Conservation (phyloP, 2,797 vertebrate genomes). For the Numenius phaeopus region DNA sequence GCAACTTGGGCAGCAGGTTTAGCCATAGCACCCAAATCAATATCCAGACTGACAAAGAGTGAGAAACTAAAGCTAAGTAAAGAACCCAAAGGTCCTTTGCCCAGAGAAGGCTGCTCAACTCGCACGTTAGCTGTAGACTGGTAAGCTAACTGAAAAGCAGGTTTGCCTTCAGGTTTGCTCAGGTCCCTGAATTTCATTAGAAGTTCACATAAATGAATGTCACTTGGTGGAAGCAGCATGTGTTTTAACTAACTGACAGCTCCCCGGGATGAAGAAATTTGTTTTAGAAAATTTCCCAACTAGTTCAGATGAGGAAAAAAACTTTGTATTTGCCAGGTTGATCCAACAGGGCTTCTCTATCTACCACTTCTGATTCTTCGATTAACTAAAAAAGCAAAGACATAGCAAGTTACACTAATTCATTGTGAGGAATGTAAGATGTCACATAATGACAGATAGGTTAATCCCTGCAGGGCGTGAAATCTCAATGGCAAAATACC, state of each 20-base stretch:
- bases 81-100: not conserved
- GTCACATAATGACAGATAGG: not conserved
- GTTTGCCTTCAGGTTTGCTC: not conserved
- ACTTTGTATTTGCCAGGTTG: not conserved
- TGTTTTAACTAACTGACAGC: not conserved
- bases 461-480: slow-evolving; percentile 8
- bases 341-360: not conserved
- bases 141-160: not conserved
- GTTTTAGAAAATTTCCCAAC: not conserved
- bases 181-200: not conserved
- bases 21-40: not conserved
- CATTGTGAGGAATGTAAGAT: not conserved
- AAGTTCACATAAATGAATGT: not conserved
- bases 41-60: not conserved
- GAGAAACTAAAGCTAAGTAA: not conserved
- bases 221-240: not conserved
- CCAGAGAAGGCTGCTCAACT: not conserved
- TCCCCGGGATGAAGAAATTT: not conserved
- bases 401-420: not conserved
- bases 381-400: not conserved
- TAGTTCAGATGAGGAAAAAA: not conserved
- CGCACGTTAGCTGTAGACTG: accelerated
- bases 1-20: not conserved
- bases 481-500: slow-evolving; percentile 17
- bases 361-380: not conserved